These are phyloP conservation scores for Silurus lanzhouensis DNA, from an alignment of 2,797 vertebrate species.

Conservation along the genomic window DNA sequence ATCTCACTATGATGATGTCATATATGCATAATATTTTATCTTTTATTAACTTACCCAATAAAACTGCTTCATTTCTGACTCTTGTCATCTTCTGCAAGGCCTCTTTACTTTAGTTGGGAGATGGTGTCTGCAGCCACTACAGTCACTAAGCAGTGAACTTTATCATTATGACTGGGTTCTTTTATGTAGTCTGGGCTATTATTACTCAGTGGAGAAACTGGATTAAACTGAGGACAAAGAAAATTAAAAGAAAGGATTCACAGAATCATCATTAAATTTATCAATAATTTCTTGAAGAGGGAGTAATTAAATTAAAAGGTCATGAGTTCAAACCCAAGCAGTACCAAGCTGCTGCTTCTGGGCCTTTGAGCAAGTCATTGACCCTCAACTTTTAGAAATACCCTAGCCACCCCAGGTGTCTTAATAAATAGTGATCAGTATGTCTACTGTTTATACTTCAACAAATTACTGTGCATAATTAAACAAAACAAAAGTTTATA, in stretches of 20 bases:
- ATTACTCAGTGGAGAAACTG: neutral
- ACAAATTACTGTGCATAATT: too few relatives aligned
- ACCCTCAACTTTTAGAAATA: too few relatives aligned
- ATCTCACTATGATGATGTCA: too few relatives aligned
- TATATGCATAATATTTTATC: neutral
- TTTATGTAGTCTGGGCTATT: neutral
- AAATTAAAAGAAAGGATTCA: neutral
- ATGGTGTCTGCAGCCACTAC: neutral
- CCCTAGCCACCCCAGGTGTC: too few relatives aligned
- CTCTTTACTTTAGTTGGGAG: neutral
- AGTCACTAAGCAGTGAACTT: slow-evolving; percentile 23
- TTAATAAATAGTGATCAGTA: too few relatives aligned
- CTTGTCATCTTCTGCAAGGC: slow-evolving; percentile 1
- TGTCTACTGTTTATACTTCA: too few relatives aligned
- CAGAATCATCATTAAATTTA: neutral
- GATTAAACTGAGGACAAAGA: slow-evolving; percentile 23
- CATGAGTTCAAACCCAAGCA: too few relatives aligned
- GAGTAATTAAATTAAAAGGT: too few relatives aligned
- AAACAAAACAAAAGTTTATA: too few relatives aligned
- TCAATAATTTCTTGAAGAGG: too few relatives aligned
- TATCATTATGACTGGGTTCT: neutral
- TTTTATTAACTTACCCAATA: neutral
- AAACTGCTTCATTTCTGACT: neutral
- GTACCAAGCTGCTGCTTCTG: too few relatives aligned
- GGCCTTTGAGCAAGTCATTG: too few relatives aligned